Conservation (phyloP, 2,888 invertebrate genomes). For the Physocephala rufipes region DNA sequence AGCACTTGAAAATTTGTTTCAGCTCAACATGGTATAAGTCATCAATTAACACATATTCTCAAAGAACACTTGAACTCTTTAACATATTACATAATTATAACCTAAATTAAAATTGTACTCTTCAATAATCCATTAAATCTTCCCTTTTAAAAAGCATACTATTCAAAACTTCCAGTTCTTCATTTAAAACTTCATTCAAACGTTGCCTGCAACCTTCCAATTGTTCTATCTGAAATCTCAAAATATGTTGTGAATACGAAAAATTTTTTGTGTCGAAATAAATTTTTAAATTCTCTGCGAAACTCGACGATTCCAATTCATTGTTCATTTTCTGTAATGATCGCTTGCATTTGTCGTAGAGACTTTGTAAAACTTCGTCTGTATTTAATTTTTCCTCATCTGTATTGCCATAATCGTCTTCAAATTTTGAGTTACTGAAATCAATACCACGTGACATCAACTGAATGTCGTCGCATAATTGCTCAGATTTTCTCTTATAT, state of each 20-base stretch:
- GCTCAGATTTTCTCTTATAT: constrained; percentile 43
- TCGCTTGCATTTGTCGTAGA: constrained; percentile 37
- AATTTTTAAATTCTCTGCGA: constrained; percentile 43
- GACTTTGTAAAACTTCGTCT: background rate
- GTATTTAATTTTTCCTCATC: background rate
- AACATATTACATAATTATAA: background rate
- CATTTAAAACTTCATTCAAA: constrained; percentile 38
- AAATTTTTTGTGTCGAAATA: constrained; percentile 51
- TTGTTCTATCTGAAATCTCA: constrained; percentile 44
- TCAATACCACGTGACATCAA: constrained; percentile 28
- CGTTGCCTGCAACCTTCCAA: constrained; percentile 41
- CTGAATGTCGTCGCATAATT: constrained; percentile 45
- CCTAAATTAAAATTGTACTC: background rate
- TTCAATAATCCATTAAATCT: background rate
- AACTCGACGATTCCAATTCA: constrained; percentile 45
- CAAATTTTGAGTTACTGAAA: constrained; percentile 14
- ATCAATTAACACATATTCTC: too few relatives aligned
- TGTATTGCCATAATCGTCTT: background rate
- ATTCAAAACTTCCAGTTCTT: constrained; percentile 24
- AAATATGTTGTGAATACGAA: constrained; percentile 46
- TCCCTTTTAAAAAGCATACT: background rate
- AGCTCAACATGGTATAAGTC: background rate
- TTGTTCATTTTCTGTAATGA: constrained; percentile 41
- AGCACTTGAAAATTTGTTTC: background rate
- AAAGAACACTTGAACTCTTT: background rate